Evolutionary conservation across 2,113 vertebrate genomes (phyloP), one percentile per base, ranked within the genome.

Genomic region (Manacus vitellinus): DNA sequence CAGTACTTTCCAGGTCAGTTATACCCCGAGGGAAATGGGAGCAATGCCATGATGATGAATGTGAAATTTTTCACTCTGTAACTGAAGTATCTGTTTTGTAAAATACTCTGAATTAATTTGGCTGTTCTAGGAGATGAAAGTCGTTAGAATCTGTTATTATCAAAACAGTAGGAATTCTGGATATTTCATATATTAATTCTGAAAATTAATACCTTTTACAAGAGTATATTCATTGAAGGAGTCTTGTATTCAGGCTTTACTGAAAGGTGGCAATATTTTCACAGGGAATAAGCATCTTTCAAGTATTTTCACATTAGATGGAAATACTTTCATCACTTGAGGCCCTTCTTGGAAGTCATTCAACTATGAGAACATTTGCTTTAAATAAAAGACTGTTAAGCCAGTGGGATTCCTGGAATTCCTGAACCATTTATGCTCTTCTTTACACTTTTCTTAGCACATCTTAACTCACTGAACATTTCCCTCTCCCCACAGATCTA

Each of bases 381-480:
- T 96, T 95, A 95, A 95, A 94, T 92, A 93, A 83, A 89, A 84
- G 44, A 61, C 58, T 94, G 35, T 82, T 62, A 91, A 94, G 63
- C 79, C 83, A 91, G 89, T 75, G 78, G 76, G 86, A 95, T 92
- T 94, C 77, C 81, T 90, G 85, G 91, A 94, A 97, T 93, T 94
- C 90, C 86, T 85, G 58, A 95, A 81, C 52, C 41, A 20, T 88
- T 94, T 96, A 86, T 87, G 65, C 46, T 94, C 58, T 58, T 96
- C 84, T 93, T 78, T 81, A 61, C 66, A 81, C 90, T 89, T 95
- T 83, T 84, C 68, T 85, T 92, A 92, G 85, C 49, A 85, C 43
- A 76, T 75, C 88, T 82, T 90, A 94, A 74, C 61, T 81, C 76
- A 73, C 18, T 54, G 62, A 95, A 20, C 49, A 44, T 93, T 88